Base-by-base conservation (phyloP, 2,888 invertebrate genomes). In the Drymonia ruficornis region DNA sequence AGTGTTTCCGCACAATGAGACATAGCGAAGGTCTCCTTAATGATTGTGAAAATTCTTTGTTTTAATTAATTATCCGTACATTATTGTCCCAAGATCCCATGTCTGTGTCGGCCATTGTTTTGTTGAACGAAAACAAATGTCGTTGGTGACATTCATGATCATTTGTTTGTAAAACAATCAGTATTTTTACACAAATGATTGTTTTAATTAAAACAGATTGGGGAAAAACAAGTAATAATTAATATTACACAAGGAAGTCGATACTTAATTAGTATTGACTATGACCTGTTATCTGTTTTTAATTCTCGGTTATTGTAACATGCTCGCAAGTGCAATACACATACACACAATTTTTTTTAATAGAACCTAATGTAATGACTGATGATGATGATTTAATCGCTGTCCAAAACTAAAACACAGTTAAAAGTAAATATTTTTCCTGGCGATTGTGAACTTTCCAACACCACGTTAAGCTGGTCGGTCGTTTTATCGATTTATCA, bases 11-110 rank as follows among this genome's bases (percentile, higher is more conserved):
- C 23, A 23, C 31, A 11, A 31, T 9, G 9, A 11, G 1, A 11
- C 31, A 11, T 31, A 11, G 11, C 31, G 31, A 11, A 15, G 72
- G 56, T 53, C 54, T 47, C 31, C 42, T 28, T 46, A 53, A 52
- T 51, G 52, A 52, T 57, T 62, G 55, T 56, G 16, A n/a, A 51
- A 66, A 63, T 72, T 65, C 63, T 66, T 67, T 61, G 57, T 57
- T 56, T 45, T 60, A 64, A 72, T 72, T 69, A 71, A 72, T 72
- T 69, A 67, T 65, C 64, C 70, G 55, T 56, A 65, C 58, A 59
- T 64, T 62, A 66, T 65, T 72, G 61, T 65, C 63, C 68, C 58
- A 49, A 46, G 50, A 52, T 48, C 49, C 47, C 52, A 44, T 49
- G 40, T 52, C 58, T 42, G 50, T 61, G 69, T 63, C 69, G 60